Evolutionary conservation across 2,113 vertebrate genomes (phyloP).

Genomic region (Bubo bubo): DNA sequence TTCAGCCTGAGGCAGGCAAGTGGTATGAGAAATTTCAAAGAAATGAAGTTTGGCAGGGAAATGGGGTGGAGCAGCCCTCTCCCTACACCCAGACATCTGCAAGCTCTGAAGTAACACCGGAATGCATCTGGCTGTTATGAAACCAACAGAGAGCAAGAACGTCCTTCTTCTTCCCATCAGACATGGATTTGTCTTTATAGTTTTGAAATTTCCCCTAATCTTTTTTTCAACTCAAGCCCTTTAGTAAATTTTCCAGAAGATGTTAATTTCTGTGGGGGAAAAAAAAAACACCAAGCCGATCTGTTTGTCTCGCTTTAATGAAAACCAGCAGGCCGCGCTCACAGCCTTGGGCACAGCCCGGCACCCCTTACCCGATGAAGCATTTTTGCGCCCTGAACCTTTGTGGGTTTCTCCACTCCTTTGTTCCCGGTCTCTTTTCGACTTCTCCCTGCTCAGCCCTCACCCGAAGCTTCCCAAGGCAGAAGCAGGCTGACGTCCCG

Average conservation of each 20-base stretch:
- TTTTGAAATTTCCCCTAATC: background rate
- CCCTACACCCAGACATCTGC: background rate
- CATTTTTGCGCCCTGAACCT: background rate
- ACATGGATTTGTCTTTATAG: accelerated
- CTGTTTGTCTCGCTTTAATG: background rate
- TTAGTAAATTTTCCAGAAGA: background rate
- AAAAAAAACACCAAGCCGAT: no score
- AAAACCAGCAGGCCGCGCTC: no score
- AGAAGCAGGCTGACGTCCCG: accelerated
- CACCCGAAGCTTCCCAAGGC: no score
- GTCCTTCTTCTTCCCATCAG: background rate
- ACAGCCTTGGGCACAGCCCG: background rate
- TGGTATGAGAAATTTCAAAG: background rate
- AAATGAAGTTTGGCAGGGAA: background rate
- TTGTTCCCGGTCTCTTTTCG: background rate
- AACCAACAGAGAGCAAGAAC: background rate
- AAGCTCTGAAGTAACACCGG: background rate
- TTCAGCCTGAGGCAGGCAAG: background rate
- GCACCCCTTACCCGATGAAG: accelerated
- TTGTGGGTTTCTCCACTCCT: accelerated
- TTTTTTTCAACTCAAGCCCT: background rate
- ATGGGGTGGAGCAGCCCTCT: background rate
- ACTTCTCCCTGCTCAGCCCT: background rate
- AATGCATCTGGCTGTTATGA: background rate
- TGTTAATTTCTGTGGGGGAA: background rate